Percentiles rank a stretch among this genome's conserved stretches.
These are phyloP conservation scores for Mythimna pallens DNA, from an alignment of 2,888 invertebrate species.

Conservation along the genomic window DNA sequence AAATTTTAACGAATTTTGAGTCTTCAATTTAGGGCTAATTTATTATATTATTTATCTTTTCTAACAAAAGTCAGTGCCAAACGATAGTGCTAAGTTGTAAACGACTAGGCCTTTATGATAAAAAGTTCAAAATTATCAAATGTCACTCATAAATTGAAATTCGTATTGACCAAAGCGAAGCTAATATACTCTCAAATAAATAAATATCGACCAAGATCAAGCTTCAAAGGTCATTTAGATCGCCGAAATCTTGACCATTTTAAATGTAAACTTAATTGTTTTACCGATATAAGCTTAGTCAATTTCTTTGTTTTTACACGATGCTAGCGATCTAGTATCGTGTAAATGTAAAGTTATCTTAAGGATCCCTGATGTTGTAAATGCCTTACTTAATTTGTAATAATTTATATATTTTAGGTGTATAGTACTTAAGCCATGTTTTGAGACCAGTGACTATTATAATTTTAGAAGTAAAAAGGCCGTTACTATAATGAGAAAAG, in stretches of 20 bases:
- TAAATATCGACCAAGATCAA: constrained; percentile 66
- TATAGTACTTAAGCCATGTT: constrained; percentile 91
- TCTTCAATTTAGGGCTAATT: constrained; percentile 82
- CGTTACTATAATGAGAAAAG: constrained; percentile 81
- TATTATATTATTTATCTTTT: constrained; percentile 77
- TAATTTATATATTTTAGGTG: constrained; percentile 91
- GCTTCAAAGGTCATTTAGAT: constrained; percentile 87
- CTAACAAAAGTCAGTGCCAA: constrained; percentile 88
- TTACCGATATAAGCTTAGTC: constrained; percentile 90
- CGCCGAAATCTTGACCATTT: constrained; percentile 91
- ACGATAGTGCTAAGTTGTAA: constrained; percentile 89
- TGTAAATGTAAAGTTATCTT: constrained; percentile 87
- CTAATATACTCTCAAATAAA: constrained; percentile 68
- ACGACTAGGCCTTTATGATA: constrained; percentile 85
- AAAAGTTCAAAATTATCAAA: constrained; percentile 83
- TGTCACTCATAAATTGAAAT: constrained; percentile 74
- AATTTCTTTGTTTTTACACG: constrained; percentile 89
- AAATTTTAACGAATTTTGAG: constrained; percentile 77
- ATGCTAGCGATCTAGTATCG: constrained; percentile 87
- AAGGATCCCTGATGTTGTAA: constrained; percentile 90
- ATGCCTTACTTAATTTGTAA: constrained; percentile 91
- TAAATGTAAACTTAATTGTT: constrained; percentile 87
- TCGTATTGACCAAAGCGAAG: constrained; percentile 84
- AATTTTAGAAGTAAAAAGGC: constrained; percentile 88
- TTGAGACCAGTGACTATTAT: constrained; percentile 91